Evolutionary conservation across 2,113 vertebrate species (phyloP), one percentile per base, ranked within the genome.

Genomic region (Cairina moschata): DNA sequence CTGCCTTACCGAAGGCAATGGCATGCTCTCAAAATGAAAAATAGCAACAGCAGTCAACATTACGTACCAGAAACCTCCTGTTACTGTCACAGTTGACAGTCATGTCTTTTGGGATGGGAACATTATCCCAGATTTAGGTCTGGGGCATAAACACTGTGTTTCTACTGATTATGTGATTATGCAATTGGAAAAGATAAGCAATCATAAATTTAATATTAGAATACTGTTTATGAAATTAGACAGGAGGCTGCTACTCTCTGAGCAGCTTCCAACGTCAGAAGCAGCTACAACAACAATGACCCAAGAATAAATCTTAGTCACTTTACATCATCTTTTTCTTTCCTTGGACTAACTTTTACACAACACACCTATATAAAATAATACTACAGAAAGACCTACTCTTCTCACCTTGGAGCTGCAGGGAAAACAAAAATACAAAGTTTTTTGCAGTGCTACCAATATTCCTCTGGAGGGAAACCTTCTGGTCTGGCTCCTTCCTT

Each of bases 71-170:
- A 59, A 87, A 68, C 48, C 75, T 83, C 58, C 66, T 89, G 67
- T 50, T 90, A 29, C 50, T 83, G 60, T 60, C 83, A 86, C 55
- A 83, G 85, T 48, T 82, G 83, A 75, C 73, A 88, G 60, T 85
- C 29, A 28, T n/a, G 72, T 13, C 9, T 15, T 75, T 86, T 78
- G 10, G 20, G 60, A 74, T 69, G 32, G 69, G 65, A 86, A 84
- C 36, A 55, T 59, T 50, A 59, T 69, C 50, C 44, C 46, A 48
- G 46, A 48, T 48, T 66, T 75, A 54, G 50, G 56, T 75, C 76
- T 84, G 48, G 25, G 48, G 20, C 74, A 40, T 58, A 73, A 86
- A 59, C 10, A 36, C 17, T n/a, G 18, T 72, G 16, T 73, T 88
- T 86, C 74, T 75, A 34, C 42, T 69, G 82, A 67, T 65, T 15